A percentile compares a stretch with the other conserved stretches of the same genome.
Conservation (phyloP, 1,140 invertebrate species). For the Liolophura sinensis region DNA sequence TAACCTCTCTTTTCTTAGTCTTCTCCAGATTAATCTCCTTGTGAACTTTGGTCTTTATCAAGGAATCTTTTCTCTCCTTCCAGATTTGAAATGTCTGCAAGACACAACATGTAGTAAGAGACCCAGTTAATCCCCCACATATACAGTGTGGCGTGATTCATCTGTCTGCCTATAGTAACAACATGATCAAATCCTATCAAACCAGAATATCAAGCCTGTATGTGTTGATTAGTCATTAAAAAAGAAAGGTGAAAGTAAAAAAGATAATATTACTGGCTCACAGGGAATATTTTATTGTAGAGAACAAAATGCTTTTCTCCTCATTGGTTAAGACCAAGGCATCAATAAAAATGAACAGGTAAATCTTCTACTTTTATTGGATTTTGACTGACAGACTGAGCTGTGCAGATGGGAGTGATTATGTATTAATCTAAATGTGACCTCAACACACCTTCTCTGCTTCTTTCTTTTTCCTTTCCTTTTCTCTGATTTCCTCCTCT, state of each 20-base stretch:
- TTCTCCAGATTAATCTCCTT: conserved; percentile 19
- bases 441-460: conserved; percentile 19
- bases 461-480: conserved; percentile 22
- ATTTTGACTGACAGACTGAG: background rate
- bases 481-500: conserved; percentile 22
- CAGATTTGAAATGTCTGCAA: conserved; percentile 17
- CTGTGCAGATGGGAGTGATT: background rate
- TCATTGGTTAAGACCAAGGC: background rate
- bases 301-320: background rate
- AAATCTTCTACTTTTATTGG: background rate
- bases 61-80: conserved; percentile 27
- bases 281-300: background rate
- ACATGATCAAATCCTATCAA: background rate
- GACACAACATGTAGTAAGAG: background rate
- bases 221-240: background rate
- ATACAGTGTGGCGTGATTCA: background rate
- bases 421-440: conserved; percentile 24
- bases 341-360: background rate
- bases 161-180: background rate
- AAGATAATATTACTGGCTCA: background rate
- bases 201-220: background rate
- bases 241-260: background rate
- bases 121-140: background rate
- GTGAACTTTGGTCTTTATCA: conserved; percentile 13
- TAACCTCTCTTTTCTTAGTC: conserved; percentile 19